Base-by-base conservation (phyloP, 2,888 invertebrate genomes). In the Lobophora halterata region DNA sequence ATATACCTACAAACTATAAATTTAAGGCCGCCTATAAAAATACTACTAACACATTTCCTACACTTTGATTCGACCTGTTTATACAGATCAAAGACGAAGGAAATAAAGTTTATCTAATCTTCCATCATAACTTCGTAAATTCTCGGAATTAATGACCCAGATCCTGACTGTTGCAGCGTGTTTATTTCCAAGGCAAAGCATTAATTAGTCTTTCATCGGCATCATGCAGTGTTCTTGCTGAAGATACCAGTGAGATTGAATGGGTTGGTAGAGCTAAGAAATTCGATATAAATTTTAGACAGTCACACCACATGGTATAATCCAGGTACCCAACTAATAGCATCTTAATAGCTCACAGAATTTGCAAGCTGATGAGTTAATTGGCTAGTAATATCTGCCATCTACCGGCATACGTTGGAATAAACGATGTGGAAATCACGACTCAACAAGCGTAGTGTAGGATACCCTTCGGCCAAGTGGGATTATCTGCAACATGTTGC, bases 51-150 rank as follows among this genome's bases (percentile, higher is more conserved):
- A 82, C 79, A 73, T 81, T 81, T 83, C 81, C 78, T 78, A 82
- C 78, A 75, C 81, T 85, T 83, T 85, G 79, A 81, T 79, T 82
- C 71, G 72, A 77, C 71, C 77, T 75, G 81, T 83, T 81, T 80
- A 79, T 74, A 70, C 70, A 82, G 83, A 86, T 86, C 86, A 86
- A 86, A 86, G 85, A 64, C 45, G 55, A 56, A 64, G 65, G 66
- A 70, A 71, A 79, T 79, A 77, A 79, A 78, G 71, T 79, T 80
- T 75, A 79, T 76, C 71, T 79, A 77, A 81, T 78, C 65, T 69
- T 54, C 64, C 61, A 68, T 75, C 73, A 69, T 65, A 70, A 63
- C 59, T 69, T 49, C 55, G 55, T 65, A 53, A 60, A 68, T 70
- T 68, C 61, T 54, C 47, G 57, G 70, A 70, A 71, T 63, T 59